A percentile compares a stretch with the other conserved stretches of the same genome.
These are phyloP conservation scores for Ichneumoninae sp. DNA, from an alignment of 2,888 invertebrate genomes.

Conservation along the genomic window DNA sequence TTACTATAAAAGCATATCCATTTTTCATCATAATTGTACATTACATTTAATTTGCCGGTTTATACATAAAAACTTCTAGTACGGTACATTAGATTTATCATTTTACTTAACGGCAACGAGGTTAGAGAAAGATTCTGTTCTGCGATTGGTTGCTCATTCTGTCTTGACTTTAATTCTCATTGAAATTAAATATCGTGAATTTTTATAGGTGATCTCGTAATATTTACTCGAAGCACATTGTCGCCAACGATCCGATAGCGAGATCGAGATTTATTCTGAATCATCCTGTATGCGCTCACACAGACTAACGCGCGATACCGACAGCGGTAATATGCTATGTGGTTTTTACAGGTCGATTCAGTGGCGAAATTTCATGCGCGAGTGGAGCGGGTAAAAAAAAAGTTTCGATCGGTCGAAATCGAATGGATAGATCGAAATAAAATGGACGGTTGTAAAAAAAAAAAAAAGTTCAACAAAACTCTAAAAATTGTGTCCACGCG, in stretches of 20 bases:
- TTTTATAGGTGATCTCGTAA: background rate
- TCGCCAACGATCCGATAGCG: background rate
- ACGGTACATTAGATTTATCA: background rate
- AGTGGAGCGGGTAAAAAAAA: background rate
- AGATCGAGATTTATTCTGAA: background rate
- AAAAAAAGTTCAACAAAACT: background rate
- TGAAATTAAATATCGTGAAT: background rate
- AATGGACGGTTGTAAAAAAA: background rate
- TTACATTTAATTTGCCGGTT: background rate
- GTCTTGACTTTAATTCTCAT: background rate
- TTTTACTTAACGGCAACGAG: background rate
- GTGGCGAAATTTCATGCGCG: background rate
- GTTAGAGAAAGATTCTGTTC: background rate
- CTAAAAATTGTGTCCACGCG: background rate
- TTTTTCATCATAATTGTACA: background rate
- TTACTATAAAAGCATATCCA: background rate
- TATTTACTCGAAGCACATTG: background rate
- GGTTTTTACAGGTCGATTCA: conserved; percentile 20
- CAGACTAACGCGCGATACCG: background rate
- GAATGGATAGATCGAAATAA: background rate
- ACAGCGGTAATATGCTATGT: conserved; percentile 5
- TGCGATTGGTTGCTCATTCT: background rate
- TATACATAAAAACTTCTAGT: background rate
- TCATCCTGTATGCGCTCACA: conserved; percentile 1
- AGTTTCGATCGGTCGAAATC: background rate